Evolutionary conservation across 2,113 vertebrate species (phyloP), one percentile per base, ranked within the genome.

Genomic region (Numenius arquata): DNA sequence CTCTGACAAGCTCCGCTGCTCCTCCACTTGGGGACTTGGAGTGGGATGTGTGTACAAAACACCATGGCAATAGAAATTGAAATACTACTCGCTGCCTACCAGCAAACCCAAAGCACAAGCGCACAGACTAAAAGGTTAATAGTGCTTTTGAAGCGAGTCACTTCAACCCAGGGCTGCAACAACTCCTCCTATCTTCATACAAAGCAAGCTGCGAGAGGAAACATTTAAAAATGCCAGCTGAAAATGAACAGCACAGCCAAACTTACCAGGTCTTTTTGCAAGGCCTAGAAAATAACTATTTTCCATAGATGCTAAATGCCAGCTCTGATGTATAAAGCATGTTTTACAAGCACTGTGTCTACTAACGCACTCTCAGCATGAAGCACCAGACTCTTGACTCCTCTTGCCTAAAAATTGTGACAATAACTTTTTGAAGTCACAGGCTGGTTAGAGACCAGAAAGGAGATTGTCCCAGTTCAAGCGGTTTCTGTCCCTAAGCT

Each of bases 41-140:
- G 12, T 1, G 1, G 22, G 47, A 50, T 23, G 29, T 1, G 1
- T 1, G 8, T 38, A 48, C 45, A 48, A 29, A 48, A 20, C 40
- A 34, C 7, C 38, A 8, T 1, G 3, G 27, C 12, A 15, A 52
- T 18, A 29, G 17, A 15, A 50, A 38, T 0, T 19, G 56, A 30
- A 65, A 38, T 19, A 14, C 14, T 10, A 12, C 22, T 5, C 40
- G 41, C 41, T 27, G 15, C 5, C 47, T 40, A 20, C 48, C 59
- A 53, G 21, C 67, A 85, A 72, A 50, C 15, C 29, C 29, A 56
- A 40, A 30, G 4, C 8, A 2, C 19, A 34, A 47, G n/a, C 2
- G 8, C 23, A 6, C n/a, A 13, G 12, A 30, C 21, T 6, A 6
- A 34, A 61, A 77, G 27, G 23, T 50, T 48, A 56, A 62, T 2